Evolutionary conservation across 2,113 vertebrate genomes (phyloP).

Genomic region (Gymnarchus niloticus): DNA sequence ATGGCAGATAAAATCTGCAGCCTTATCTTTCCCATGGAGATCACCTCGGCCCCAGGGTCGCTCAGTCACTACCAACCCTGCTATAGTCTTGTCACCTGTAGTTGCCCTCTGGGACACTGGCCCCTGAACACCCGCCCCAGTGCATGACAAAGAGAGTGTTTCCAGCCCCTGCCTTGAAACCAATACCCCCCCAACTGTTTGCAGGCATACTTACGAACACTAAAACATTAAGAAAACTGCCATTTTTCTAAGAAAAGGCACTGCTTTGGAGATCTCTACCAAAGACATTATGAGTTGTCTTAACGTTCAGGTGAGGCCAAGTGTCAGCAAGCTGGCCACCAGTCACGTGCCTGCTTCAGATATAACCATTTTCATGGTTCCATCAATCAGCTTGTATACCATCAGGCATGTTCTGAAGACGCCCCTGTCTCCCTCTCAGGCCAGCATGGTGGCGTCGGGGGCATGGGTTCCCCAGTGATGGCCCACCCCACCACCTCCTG

Average conservation of each 20-base stretch:
- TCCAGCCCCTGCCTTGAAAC: background rate
- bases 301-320: background rate
- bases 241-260: background rate
- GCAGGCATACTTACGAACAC: background rate
- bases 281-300: background rate
- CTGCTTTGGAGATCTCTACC: background rate
- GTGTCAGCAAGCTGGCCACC: background rate
- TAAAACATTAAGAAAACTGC: too few relatives aligned
- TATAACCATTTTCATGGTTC: background rate
- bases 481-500: conserved; percentile 36
- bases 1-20: conserved; percentile 48
- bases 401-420: too few relatives aligned
- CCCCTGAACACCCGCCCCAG: conserved; percentile 5
- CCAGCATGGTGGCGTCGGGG: background rate
- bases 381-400: background rate
- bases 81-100: conserved; percentile 55
- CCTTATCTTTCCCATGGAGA: conserved; percentile 51
- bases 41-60: conserved; percentile 44
- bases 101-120: conserved; percentile 36
- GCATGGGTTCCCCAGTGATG: background rate
- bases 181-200: background rate
- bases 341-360: background rate
- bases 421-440: too few relatives aligned
- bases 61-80: conserved; percentile 46
- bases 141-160: background rate